Base-by-base conservation (phyloP, 2,113 vertebrate species). In the Stictonetta naevosa region DNA sequence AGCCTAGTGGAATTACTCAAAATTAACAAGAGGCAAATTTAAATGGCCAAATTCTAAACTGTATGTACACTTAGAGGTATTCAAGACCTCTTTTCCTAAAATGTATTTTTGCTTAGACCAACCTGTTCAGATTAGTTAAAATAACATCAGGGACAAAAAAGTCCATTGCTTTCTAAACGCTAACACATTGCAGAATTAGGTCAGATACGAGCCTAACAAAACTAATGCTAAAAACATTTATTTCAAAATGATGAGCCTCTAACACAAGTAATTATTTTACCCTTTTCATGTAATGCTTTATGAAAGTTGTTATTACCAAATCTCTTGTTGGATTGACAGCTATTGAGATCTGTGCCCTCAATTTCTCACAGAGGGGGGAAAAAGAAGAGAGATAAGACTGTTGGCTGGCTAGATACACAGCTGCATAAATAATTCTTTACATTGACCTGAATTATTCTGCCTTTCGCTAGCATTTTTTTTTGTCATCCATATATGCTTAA, bases 401-500 rank as follows among this genome's bases (percentile, higher is more conserved):
- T 93, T 96, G 94, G 92, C 82, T 97, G 86, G 90, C 86, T 93
- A 84, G 20, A 92, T 33, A 93, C n/a, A 86, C 67, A 94, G 87
- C 96, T 97, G 71, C 78, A 90, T 80, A 92, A 93, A 87, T 63
- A 4, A 0, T 79, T 96, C 94, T 94, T 97, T 95, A 96, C 82
- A 85, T 29, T 96, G 95, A 93, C 94, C 93, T 97, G 79, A 93
- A 97, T 96, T 96, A 95, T 90, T 93, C 92, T 91, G 88, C 79
- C 81, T 95, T 95, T 93, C 29, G 3, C 89, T 75, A 97, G 95
- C 88, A 92, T 77, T 96, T 93, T 21, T 48, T 48, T 96, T 94
- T 95, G 72, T 93, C 96, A 83, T 91, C 95, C 71, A 56, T 80
- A 88, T 96, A 96, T 96, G 63, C 96, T 97, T 97, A 95, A 97